Base-by-base conservation (phyloP, 2,113 vertebrate genomes). In the Tetraodon nigroviridis region DNA sequence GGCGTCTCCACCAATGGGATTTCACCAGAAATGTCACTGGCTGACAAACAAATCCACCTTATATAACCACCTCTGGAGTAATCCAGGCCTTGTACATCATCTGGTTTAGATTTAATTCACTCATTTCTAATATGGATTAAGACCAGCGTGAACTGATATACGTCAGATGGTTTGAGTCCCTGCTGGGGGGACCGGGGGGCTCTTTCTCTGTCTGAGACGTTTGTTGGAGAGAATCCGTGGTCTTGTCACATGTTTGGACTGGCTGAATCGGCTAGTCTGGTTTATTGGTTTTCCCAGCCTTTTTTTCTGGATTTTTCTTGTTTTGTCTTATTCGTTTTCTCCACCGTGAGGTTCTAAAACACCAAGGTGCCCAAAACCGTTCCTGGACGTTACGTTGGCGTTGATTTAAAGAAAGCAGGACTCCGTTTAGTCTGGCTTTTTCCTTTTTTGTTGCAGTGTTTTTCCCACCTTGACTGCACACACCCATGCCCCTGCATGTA, bases 381-480 rank as follows among this genome's bases (percentile, higher is more conserved):
- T 46, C 44, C n/a, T n/a, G 3, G 4, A 2, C 44, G 1, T 16
- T 46, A 13, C 15, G n/a, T 16, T 49, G 7, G 12, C n/a, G 12
- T 49, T 19, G 44, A 17, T 46, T 49, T 49, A 29, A n/a, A 45
- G 24, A 18, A 17, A 5, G 27, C 18, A 27, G 11, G 17, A 11
- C 41, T n/a, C 1, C 17, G 41, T 48, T 22, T 24, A 19, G 2
- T 59, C 7, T n/a, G 21, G 8, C 24, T 55, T 15, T 17, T 44
- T 14, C 5, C 19, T 19, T 56, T 42, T 24, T 74, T 74, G 56
- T 32, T 20, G 17, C 17, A 16, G n/a, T 3, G n/a, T 61, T 42
- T 54, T 17, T 16, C n/a, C 55, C 55, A 55, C 64, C 66, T 56
- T 55, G 7, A 21, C 16, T 10, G 42, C 60, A 15, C 29, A 71